Percentiles rank a stretch among this genome's conserved stretches.
These are phyloP conservation scores for Neelides folsomi DNA, from an alignment of 2,888 invertebrate genomes.

Conservation along the genomic window DNA sequence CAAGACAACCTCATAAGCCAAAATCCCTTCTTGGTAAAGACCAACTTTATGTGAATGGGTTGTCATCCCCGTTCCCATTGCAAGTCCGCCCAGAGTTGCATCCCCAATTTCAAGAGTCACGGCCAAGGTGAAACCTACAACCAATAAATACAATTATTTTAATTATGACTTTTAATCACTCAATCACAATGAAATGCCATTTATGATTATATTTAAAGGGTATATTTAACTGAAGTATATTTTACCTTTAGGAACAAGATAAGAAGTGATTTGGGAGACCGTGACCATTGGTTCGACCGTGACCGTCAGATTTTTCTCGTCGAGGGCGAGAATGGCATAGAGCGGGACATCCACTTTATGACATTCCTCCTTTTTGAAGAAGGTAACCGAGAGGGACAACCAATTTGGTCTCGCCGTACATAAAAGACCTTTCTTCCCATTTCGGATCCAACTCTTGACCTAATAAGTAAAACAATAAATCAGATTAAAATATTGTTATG, in stretches of 20 bases:
- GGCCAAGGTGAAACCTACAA: constrained; percentile 48
- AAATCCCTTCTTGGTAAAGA: constrained; percentile 53
- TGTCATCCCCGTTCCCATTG: constrained; percentile 59
- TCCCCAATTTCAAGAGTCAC: constrained; percentile 56
- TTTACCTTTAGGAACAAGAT: constrained; percentile 46
- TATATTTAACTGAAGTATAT: neutral
- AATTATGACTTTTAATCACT: neutral
- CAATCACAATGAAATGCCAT: neutral
- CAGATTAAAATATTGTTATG: too few species aligned
- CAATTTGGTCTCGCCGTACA: constrained; percentile 57
- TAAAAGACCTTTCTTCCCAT: constrained; percentile 42
- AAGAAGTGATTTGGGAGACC: constrained; percentile 51
- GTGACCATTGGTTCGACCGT: constrained; percentile 52
- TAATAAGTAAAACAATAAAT: constrained; percentile 6
- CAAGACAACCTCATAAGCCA: constrained; percentile 52
- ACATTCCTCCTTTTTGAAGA: constrained; percentile 50
- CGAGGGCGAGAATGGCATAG: constrained; percentile 48
- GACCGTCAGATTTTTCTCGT: constrained; percentile 47
- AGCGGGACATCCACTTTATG: constrained; percentile 51
- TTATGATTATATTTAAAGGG: too few species aligned
- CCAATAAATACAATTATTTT: neutral
- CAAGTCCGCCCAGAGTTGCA: constrained; percentile 55
- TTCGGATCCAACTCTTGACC: constrained; percentile 33
- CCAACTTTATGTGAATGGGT: constrained; percentile 58
- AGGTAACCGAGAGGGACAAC: constrained; percentile 53